phyloP scores from a whole-genome alignment of 2,888 invertebrate species.

The Callimorpha dominula region DNA sequence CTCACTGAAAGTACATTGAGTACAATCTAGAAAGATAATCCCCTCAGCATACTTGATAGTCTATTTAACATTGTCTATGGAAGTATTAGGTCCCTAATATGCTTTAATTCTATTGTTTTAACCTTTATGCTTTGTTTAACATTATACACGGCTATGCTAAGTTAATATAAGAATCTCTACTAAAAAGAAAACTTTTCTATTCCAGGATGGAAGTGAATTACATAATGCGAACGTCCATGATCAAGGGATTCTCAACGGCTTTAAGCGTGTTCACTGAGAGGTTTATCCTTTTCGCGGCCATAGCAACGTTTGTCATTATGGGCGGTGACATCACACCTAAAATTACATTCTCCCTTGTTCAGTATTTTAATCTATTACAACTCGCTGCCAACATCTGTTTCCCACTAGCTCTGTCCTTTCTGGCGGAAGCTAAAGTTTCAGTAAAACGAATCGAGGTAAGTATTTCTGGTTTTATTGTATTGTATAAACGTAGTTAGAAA shows the following conservation, averaged over 20 bases:
- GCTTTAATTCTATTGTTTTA: no score
- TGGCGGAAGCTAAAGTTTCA: constrained; percentile 89
- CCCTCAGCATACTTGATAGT: no score
- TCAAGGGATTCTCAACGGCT: constrained; percentile 89
- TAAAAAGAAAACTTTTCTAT: neutral
- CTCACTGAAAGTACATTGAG: no score
- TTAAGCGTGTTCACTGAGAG: constrained; percentile 94
- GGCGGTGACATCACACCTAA: constrained; percentile 88
- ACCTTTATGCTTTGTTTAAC: no score
- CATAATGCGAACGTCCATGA: constrained; percentile 88
- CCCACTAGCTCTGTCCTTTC: constrained; percentile 86
- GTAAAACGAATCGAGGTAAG: constrained; percentile 88
- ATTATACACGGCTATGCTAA: no score
- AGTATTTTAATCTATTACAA: constrained; percentile 92
- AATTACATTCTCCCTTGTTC: constrained; percentile 92
- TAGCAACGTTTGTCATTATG: constrained; percentile 90
- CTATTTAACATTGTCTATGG: no score
- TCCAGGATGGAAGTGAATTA: constrained; percentile 89
- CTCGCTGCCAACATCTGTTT: constrained; percentile 89
- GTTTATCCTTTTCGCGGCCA: constrained; percentile 92
- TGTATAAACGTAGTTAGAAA: no score
- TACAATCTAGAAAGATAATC: no score
- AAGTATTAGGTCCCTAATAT: no score
- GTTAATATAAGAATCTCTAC: no score
- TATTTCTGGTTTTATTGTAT: neutral